A percentile compares a stretch with the other conserved stretches of the same genome.
phyloP scores from a whole-genome alignment of 2,113 vertebrate species.

The Ciconia boyciana region DNA sequence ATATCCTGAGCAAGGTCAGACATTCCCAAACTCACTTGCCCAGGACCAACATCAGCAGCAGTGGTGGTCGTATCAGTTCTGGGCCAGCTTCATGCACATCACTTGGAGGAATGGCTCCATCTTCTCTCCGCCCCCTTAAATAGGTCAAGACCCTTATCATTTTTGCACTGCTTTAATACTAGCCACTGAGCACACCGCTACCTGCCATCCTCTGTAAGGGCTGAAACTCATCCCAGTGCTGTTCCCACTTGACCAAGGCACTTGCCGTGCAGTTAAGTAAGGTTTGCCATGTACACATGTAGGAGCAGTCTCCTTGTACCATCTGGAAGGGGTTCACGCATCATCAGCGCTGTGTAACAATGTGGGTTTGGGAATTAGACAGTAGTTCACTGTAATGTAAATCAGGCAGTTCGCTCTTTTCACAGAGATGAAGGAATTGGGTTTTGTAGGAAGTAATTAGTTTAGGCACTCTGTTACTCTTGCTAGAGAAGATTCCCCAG shows the following conservation, averaged over 20 bases:
- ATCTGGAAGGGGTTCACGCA: neutral
- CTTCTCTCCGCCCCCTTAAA: neutral
- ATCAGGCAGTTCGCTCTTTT: neutral
- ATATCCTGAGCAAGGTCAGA: neutral
- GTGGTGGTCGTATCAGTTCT: neutral
- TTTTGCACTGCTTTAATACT: neutral
- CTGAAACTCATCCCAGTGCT: neutral
- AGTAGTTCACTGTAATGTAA: neutral
- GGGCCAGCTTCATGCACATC: neutral
- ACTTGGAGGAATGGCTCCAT: neutral
- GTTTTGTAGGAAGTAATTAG: neutral
- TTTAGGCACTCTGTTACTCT: neutral
- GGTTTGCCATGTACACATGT: fast-evolving
- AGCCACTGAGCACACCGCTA: neutral
- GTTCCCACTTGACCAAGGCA: neutral
- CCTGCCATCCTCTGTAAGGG: neutral
- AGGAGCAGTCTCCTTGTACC: neutral
- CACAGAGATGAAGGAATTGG: fast-evolving
- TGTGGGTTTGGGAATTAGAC: neutral
- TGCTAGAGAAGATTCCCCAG: neutral
- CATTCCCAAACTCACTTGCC: neutral
- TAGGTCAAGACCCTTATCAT: neutral
- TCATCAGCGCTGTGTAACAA: too few species aligned
- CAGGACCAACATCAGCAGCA: neutral
- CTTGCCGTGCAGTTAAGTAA: neutral